Base-by-base conservation (phyloP, 1,140 invertebrate genomes). In the Pygmarrhopalites habei region DNA sequence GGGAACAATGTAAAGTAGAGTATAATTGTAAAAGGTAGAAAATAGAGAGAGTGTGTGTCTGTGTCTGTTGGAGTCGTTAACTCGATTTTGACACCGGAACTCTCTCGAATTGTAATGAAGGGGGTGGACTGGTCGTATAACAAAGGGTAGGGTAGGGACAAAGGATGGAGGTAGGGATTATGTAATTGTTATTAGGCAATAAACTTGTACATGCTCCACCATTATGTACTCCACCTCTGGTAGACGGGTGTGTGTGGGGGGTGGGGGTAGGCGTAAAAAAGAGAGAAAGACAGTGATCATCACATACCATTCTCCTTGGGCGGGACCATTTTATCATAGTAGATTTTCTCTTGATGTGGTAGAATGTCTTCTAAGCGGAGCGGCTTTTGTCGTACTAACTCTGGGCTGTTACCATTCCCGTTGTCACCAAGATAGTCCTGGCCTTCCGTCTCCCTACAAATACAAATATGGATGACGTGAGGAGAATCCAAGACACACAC, bases 281-380 rank as follows among this genome's bases (percentile, higher is more conserved):
- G 19, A 26, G 28, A 30, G 21, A 26, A 25, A 26, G 4, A 30
- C 7, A 5, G 28, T 52, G 23, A n/a, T 52, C 28, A 10, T 23
- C 12, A 19, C 19, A 17, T 28, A 64, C 62, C 62, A 47, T 64
- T 41, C 52, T 58, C 62, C 52, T 92, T 92, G 0, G 90, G 90
- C 0, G 90, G 88, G 68, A 88, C 81, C 76, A 91, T 91, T 77
- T 93, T 92, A 75, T 93, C 90, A 72, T 93, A 93, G 53, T 86
- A 83, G 75, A 90, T 90, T 74, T 88, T 88, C 55, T 87, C 79
- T 28, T 35, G 53, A 23, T 56, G 28, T 10, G 89, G 89, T 52
- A 92, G 76, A 72, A 92, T 91, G 73, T 92, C 89, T 46, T 82
- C 80, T 12, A 92, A 76, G 39, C 66, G 65, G 32, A 73, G 64